Conservation (phyloP, 2,888 invertebrate species). For the Tipula vernalis region DNA sequence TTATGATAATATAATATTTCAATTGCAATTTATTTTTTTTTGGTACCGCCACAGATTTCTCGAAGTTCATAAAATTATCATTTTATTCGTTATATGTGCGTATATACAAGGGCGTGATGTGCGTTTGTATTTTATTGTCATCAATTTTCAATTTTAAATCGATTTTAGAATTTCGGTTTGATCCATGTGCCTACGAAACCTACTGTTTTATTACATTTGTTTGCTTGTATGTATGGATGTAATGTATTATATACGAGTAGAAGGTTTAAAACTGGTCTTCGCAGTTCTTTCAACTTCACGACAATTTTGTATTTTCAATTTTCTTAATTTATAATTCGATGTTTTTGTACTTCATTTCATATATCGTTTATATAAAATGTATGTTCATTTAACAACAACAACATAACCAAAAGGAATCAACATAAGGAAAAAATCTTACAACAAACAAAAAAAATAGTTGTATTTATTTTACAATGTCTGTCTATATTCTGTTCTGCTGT, state of each 20-base stretch:
- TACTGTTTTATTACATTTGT: neutral
- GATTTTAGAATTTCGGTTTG: neutral
- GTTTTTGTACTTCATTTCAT: neutral
- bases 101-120: neutral
- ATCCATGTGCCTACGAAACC: neutral
- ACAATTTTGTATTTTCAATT: neutral
- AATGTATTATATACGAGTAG: no score
- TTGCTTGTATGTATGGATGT: neutral
- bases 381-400: neutral
- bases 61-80: neutral
- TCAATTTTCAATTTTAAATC: neutral
- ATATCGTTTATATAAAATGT: neutral
- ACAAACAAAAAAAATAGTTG: neutral
- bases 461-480: neutral
- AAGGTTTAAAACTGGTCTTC: neutral
- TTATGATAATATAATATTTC: neutral
- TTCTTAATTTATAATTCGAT: constrained; percentile 8
- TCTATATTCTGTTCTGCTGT: neutral
- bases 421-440: neutral
- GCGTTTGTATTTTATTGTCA: neutral
- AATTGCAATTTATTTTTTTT: neutral
- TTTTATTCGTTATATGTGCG: neutral
- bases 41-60: neutral
- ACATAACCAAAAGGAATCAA: neutral
- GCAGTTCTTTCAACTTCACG: neutral